phyloP scores from a whole-genome alignment of 2,797 vertebrate genomes.

The Myotis daubentonii region DNA sequence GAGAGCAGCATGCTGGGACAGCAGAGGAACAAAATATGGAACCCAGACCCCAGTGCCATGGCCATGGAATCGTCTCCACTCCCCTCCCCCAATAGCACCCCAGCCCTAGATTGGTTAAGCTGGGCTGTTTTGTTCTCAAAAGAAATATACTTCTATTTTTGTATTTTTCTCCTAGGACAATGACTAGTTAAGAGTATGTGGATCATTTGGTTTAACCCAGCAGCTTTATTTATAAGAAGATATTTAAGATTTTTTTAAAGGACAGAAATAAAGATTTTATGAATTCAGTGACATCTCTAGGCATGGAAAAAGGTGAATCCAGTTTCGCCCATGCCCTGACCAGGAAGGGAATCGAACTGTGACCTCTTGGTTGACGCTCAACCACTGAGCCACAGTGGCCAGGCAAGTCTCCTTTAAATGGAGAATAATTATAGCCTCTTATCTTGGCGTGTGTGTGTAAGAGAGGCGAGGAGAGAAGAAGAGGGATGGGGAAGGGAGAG shows the following conservation, averaged over 20 bases:
- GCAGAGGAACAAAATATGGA: neutral
- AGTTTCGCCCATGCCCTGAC: neutral
- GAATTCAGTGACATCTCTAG: neutral
- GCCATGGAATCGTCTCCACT: neutral
- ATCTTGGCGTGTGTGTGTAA: neutral
- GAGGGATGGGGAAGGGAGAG: neutral
- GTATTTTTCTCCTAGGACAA: neutral
- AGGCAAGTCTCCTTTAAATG: neutral
- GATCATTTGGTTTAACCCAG: slow-evolving; percentile 8
- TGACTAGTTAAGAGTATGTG: neutral
- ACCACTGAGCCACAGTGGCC: no score
- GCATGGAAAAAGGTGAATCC: neutral
- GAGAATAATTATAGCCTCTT: neutral
- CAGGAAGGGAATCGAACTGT: no score
- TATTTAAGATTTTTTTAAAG: neutral
- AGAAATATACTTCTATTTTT: neutral
- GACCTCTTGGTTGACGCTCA: no score
- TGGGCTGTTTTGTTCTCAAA: neutral
- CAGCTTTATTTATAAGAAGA: slow-evolving; percentile 29
- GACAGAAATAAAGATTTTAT: neutral
- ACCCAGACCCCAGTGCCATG: neutral
- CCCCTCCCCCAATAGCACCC: no score
- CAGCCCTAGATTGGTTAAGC: neutral
- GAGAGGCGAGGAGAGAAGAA: neutral
- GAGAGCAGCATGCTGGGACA: neutral